A percentile compares a stretch with the other conserved stretches of the same genome.
These are phyloP conservation scores for Pteronura brasiliensis DNA, from an alignment of 2,113 vertebrate genomes.

Conservation along the genomic window DNA sequence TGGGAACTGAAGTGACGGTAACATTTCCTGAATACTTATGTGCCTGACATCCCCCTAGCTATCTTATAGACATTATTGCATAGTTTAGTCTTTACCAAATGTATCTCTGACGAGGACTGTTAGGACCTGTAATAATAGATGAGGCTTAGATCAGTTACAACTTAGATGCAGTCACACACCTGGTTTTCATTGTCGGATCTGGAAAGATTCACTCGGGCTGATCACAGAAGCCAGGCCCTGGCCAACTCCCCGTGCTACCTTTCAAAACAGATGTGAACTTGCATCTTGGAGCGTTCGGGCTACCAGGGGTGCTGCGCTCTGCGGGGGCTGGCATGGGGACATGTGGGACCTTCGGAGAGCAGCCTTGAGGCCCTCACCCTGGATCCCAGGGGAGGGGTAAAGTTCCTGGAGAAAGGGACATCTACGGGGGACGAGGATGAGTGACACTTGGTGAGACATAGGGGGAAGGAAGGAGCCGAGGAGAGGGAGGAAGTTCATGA, in stretches of 20 bases:
- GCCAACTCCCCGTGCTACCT: neutral
- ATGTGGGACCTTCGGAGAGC: neutral
- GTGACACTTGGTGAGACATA: neutral
- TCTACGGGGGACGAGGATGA: neutral
- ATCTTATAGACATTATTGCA: neutral
- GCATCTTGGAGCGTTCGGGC: neutral
- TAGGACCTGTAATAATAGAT: neutral
- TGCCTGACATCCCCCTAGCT: neutral
- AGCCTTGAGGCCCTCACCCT: neutral
- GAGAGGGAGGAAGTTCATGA: neutral
- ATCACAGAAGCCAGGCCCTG: neutral
- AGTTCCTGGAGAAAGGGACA: neutral
- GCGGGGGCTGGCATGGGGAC: accelerated
- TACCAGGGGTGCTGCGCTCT: accelerated
- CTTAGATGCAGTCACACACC: neutral
- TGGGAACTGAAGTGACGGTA: neutral
- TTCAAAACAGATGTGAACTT: neutral
- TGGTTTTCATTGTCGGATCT: neutral
- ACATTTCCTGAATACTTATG: neutral
- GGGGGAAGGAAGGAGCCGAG: neutral
- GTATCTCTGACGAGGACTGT: neutral
- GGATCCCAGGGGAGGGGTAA: neutral
- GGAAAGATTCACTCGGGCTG: neutral
- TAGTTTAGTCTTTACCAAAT: neutral
- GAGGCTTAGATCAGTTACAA: neutral